Base-by-base conservation (phyloP, 1,140 invertebrate species). In the Tigriopus japonicus region DNA sequence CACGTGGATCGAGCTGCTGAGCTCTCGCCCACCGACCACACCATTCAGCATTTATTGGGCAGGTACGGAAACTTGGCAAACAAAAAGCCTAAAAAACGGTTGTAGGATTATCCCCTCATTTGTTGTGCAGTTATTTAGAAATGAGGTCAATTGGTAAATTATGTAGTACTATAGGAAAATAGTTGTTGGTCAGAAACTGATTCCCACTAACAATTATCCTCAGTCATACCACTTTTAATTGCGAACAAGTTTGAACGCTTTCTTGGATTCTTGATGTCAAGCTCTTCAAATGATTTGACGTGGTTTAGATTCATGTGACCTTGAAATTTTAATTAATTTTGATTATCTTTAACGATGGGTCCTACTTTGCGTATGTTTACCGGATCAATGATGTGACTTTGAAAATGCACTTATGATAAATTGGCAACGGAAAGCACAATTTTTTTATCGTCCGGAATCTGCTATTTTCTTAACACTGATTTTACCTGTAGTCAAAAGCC, bases 1-100 rank as follows among this genome's bases (percentile, higher is more conserved):
- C 84, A 87, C 68, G 76, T 87, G 62, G 78, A 83, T 66, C 74
- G 73, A 67, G 84, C 85, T 1, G 71, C 86, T 49, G 64, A 75
- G 45, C 65, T 87, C 14, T 77, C 77, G 56, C 81, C 83, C 15
- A n/a, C 14, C 15, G 52, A 54, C 24, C 52, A 54, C 24, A 21
- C 52, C 14, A 54, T 54, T 54, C 15, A 54, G 24, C 52, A 54
- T 54, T 28, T 54, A 54, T 28, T 54, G 17, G 52, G 52, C 15
- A 54, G 52, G 52, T 54, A 28, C 3, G 45, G 45, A 49, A 2
- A 21, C 21, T 43, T 10, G 12, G 42, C 10, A 43, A 12, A 43
- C 10, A 43, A 43, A 43, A 12, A 43, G n/a, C 42, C 10, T n/a
- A 43, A n/a, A 52, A 52, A 52, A 17, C 12, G 51, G 51, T 52